Conservation (phyloP, 2,888 invertebrate species). For the Craniophora ligustri region DNA sequence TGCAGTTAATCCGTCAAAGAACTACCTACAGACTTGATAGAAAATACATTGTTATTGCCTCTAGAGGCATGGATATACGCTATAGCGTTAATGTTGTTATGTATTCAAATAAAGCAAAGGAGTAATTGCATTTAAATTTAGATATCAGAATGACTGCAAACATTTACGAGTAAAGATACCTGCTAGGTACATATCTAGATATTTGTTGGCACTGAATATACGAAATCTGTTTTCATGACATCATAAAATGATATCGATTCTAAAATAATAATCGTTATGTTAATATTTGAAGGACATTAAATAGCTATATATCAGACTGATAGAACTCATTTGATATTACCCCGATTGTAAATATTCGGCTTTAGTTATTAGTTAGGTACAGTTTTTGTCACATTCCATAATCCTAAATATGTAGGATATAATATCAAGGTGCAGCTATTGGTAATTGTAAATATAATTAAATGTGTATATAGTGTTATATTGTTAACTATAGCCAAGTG, state of each 20-base stretch:
- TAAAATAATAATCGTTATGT: conserved; percentile 23
- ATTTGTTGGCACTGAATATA: conserved; percentile 13
- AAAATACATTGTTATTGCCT: no score
- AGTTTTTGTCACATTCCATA: conserved; percentile 82
- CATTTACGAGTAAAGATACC: conserved; percentile 15
- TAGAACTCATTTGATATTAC: conserved; percentile 48
- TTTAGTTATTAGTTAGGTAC: conserved; percentile 72
- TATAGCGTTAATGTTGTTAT: conserved; percentile 48
- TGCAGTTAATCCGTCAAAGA: no score
- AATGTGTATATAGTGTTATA: conserved; percentile 80
- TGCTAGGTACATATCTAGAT: conserved; percentile 20
- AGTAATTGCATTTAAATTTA: conserved; percentile 59
- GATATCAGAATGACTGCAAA: conserved; percentile 35
- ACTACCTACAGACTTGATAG: no score
- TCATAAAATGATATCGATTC: conserved; percentile 35
- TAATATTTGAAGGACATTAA: conserved; percentile 43
- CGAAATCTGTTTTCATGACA: conserved; percentile 40
- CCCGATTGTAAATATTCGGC: conserved; percentile 56
- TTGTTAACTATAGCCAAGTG: conserved; percentile 55
- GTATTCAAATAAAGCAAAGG: conserved; percentile 36
- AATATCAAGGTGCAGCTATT: conserved; percentile 73
- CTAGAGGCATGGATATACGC: no score
- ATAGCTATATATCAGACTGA: conserved; percentile 57
- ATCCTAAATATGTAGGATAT: conserved; percentile 65
- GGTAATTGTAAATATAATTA: conserved; percentile 79